Percentiles rank a stretch among this genome's conserved stretches.
These are phyloP conservation scores for Amiota mariae DNA, from an alignment of 2,888 invertebrate genomes.

Conservation along the genomic window DNA sequence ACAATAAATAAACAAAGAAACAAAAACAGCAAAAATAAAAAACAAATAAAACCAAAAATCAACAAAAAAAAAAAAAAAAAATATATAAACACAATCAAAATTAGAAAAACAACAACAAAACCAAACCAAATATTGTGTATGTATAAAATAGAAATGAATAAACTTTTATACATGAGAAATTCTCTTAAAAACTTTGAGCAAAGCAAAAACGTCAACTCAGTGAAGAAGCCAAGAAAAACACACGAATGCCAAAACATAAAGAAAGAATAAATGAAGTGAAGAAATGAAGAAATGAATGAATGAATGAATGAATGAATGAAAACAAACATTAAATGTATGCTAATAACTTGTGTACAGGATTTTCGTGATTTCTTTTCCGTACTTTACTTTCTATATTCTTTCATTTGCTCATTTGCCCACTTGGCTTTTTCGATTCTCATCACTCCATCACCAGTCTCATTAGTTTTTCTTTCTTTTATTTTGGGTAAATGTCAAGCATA, in stretches of 20 bases:
- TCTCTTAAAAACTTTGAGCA: too few species aligned
- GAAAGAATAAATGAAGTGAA: background rate
- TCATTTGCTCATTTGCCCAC: too few species aligned
- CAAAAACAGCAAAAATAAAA: background rate
- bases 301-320: conserved; percentile 2
- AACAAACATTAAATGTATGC: conserved; percentile 24
- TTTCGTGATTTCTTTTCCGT: conserved; percentile 15
- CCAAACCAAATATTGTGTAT: background rate
- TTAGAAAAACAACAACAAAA: conserved; percentile 28
- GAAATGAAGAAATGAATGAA: conserved; percentile 1
- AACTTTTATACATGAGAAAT: background rate
- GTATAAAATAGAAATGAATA: background rate
- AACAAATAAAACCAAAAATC: background rate
- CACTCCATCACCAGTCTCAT: too few species aligned
- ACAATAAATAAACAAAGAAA: conserved; percentile 16
- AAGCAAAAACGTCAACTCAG: too few species aligned
- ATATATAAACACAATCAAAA: conserved; percentile 15
- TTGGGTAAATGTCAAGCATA: conserved; percentile 33
- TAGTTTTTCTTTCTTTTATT: background rate
- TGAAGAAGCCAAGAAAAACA: too few species aligned
- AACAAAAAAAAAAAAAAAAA: background rate
- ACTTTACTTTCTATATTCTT: background rate
- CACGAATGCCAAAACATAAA: too few species aligned
- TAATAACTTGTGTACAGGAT: conserved; percentile 25
- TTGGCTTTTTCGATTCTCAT: too few species aligned